These are phyloP conservation scores for Hormiphora californensis DNA, from an alignment of 37 sponge, comb jelly and placozoan genomes.

Conservation along the genomic window DNA sequence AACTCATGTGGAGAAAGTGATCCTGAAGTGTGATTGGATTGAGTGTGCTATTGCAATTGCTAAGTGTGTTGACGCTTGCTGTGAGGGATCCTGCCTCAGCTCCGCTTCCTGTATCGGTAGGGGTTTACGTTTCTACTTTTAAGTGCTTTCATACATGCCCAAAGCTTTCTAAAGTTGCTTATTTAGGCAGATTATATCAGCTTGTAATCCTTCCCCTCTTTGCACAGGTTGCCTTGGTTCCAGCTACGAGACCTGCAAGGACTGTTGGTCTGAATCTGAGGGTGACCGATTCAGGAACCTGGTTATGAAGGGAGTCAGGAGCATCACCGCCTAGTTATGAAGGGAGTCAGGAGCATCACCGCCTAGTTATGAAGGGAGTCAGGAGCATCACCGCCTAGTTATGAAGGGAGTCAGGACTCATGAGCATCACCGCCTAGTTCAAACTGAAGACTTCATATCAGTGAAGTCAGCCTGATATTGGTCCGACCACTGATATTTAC, in stretches of 20 bases:
- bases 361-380: too few relatives aligned
- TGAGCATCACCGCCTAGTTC: too few relatives aligned
- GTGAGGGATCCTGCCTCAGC: slow-evolving; percentile 19
- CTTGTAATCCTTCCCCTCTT: not conserved
- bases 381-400: too few relatives aligned
- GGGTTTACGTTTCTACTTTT: not conserved
- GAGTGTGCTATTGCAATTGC: slow-evolving; percentile 27
- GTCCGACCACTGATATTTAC: too few relatives aligned
- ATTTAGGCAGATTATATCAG: not conserved
- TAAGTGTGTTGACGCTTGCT: slow-evolving; percentile 7
- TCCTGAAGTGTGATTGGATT: slow-evolving; percentile 34
- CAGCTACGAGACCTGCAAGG: slow-evolving; percentile 53
- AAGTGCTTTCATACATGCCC: not conserved
- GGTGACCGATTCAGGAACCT: slow-evolving; percentile 15
- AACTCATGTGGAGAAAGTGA: not conserved
- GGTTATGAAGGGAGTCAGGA: slow-evolving; percentile 33
- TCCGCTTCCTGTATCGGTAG: not conserved
- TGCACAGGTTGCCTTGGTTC: slow-evolving; percentile 4
- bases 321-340: too few relatives aligned
- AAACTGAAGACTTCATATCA: too few relatives aligned
- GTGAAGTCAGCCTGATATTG: too few relatives aligned
- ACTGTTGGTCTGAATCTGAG: slow-evolving; percentile 20
- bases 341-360: too few relatives aligned
- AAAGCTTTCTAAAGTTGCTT: not conserved
- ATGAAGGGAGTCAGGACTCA: too few relatives aligned